Base-by-base conservation (phyloP, 2,113 vertebrate species). In the Strix aluco region DNA sequence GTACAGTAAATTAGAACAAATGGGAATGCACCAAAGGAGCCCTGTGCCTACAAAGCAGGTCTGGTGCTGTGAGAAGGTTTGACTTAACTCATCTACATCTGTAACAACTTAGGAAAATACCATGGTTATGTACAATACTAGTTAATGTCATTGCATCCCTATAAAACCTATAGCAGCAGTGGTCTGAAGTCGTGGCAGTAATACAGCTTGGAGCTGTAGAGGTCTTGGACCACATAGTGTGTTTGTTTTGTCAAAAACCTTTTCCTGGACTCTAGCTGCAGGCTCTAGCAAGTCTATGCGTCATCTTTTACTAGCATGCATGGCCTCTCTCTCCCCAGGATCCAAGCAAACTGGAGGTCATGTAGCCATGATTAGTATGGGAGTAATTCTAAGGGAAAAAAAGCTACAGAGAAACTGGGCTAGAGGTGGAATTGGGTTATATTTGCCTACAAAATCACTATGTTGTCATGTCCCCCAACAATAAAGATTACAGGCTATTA, bases 111-210 rank as follows among this genome's bases (percentile, higher is more conserved):
- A 73, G 73, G 71, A 34, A 88, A 93, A 57, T 34, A 55, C 65
- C 78, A 34, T 0, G 5, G 86, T 42, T 58, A 3, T 0, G 2
- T 32, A 47, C 18, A 25, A 23, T 7, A 10, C 85, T 52, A 65
- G 75, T 71, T 74, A 55, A 83, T 82, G 85, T 47, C 74, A 27
- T 34, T 40, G 59, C 52, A 65, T 18, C 86, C 71, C 84, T 58
- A 30, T 61, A 86, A 90, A 97, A 74, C 23, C 40, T 61, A 46
- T 27, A 82, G 71, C 72, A 85, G 81, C 66, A 92, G 61, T 10
- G n/a, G 19, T 34, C 83, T 85, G 77, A 34, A 86, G 42, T 3
- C 1, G 1, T 65, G 70, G 61, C 83, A 92, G 51, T 36, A 49
- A 34, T 6, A 32, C 67, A 84, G 54, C 34, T 83, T 7, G 30